Percentiles rank a stretch among this genome's conserved stretches.
These are phyloP conservation scores for Danio albolineatus DNA, from an alignment of 2,797 vertebrate genomes.

Conservation along the genomic window DNA sequence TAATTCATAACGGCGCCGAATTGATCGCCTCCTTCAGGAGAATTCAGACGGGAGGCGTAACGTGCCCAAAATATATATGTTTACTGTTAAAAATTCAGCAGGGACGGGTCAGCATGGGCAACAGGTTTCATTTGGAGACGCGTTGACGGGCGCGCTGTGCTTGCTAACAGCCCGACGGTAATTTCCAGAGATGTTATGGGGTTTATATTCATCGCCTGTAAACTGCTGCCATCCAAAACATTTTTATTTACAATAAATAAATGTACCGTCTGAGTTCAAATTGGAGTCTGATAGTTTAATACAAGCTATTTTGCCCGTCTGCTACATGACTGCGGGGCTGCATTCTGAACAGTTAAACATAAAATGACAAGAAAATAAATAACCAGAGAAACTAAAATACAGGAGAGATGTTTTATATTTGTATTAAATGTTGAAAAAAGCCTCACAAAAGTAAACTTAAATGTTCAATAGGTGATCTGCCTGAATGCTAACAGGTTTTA, in stretches of 20 bases:
- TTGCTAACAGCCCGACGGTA: neutral
- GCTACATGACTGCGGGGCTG: neutral
- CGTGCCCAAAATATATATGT: slow-evolving; percentile 11
- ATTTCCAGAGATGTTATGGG: neutral
- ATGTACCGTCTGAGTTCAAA: neutral
- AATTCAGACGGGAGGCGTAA: slow-evolving; percentile 18
- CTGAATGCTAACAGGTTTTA: too few species aligned
- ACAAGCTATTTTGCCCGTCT: neutral
- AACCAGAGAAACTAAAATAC: neutral
- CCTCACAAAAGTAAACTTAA: too few species aligned
- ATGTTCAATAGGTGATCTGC: too few species aligned
- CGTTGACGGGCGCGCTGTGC: too few species aligned
- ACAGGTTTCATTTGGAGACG: neutral
- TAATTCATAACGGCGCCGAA: slow-evolving; percentile 55
- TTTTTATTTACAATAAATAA: slow-evolving; percentile 9
- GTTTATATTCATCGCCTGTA: neutral
- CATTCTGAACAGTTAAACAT: neutral
- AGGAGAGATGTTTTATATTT: too few species aligned
- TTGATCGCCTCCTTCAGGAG: slow-evolving; percentile 22
- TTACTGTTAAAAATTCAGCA: slow-evolving; percentile 15
- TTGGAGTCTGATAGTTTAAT: neutral
- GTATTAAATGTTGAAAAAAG: neutral
- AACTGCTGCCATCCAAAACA: neutral
- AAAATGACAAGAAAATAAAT: too few species aligned
- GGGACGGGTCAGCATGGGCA: neutral